Percentiles rank a stretch among this genome's conserved stretches.
Evolutionary conservation across 2,888 invertebrate genomes (phyloP).

Genomic region (Heliconius cydno): DNA sequence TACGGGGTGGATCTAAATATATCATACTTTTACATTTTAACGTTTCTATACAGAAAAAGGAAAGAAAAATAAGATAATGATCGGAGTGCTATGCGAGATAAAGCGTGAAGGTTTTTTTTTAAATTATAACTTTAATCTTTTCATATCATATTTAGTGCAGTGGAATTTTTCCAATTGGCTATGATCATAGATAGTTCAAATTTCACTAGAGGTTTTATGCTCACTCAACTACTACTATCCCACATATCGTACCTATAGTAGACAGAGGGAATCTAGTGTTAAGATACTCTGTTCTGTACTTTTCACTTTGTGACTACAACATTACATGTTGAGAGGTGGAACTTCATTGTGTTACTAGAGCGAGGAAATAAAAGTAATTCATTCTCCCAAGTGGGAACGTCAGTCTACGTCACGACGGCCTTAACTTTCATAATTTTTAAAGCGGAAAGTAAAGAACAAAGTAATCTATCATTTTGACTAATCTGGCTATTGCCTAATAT

Average conservation of each 20-base stretch:
- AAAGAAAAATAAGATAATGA: not conserved
- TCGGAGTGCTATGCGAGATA: not conserved
- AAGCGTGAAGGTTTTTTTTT: not conserved
- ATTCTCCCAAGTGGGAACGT: not conserved
- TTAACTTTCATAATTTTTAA: not conserved
- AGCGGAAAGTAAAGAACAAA: not conserved
- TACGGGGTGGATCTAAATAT: conserved; percentile 27
- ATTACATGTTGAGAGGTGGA: not conserved
- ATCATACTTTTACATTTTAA: not conserved
- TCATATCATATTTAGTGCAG: not conserved
- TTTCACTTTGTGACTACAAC: too few species aligned
- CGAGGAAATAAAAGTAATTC: not conserved
- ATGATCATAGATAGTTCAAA: too few species aligned
- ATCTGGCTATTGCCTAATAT: not conserved
- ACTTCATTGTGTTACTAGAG: not conserved
- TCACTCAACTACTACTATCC: too few species aligned
- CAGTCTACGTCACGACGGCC: not conserved
- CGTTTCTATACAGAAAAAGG: conserved; percentile 1
- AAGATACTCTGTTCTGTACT: not conserved
- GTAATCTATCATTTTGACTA: not conserved
- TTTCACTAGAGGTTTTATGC: too few species aligned
- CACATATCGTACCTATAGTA: too few species aligned
- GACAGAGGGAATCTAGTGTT: not conserved
- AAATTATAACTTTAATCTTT: not conserved
- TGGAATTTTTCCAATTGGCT: not conserved